Percentiles rank a stretch among this genome's conserved stretches.
Conservation (phyloP, 2,888 invertebrate genomes). For the Saturnia pavonia region DNA sequence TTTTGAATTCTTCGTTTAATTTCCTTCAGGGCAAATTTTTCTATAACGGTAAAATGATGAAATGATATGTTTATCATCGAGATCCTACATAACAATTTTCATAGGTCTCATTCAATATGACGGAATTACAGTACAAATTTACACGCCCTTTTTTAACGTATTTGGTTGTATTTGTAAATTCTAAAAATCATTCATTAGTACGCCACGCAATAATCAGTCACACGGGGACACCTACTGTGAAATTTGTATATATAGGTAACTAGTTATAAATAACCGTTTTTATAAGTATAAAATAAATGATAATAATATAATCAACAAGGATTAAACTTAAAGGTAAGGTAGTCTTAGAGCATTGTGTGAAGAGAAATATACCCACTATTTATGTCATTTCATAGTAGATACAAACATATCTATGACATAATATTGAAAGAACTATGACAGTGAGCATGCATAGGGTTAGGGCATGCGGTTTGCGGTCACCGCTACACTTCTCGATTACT, state of each 20-base stretch:
- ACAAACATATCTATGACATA: constrained; percentile 24
- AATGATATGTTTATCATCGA: background rate
- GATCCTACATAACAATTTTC: background rate
- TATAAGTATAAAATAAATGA: background rate
- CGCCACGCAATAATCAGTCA: too few relatives aligned
- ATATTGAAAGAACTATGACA: constrained; percentile 30
- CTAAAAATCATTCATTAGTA: too few relatives aligned
- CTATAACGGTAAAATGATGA: background rate
- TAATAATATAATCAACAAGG: background rate
- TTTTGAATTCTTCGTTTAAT: background rate
- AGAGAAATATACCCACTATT: background rate
- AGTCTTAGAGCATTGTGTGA: background rate
- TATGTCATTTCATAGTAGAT: background rate
- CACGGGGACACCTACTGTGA: too few relatives aligned
- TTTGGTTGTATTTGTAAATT: too few relatives aligned
- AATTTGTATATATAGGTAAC: too few relatives aligned
- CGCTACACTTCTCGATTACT: constrained; percentile 49
- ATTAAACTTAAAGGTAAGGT: background rate
- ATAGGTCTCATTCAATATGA: background rate
- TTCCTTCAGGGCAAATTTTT: background rate
- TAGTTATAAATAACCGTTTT: background rate
- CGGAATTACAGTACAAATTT: background rate
- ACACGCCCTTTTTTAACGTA: too few relatives aligned
- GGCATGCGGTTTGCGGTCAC: constrained; percentile 54
- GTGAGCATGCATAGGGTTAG: constrained; percentile 24